A percentile compares a stretch with the other conserved stretches of the same genome.
Conservation (phyloP, 2,797 vertebrate species). For the Leptatherina wallacei region DNA sequence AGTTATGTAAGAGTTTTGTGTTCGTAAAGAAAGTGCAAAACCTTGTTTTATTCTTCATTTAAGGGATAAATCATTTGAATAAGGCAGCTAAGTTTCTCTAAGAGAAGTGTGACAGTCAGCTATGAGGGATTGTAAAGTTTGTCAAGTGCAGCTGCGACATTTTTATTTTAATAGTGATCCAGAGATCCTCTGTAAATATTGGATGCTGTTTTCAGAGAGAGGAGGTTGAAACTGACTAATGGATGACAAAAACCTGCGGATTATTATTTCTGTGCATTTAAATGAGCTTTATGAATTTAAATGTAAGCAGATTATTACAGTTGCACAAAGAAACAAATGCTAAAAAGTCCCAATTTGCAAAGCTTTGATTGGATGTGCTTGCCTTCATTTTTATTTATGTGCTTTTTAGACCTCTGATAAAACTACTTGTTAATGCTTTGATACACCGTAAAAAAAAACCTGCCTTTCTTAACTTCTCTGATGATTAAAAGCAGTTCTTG, state of each 20-base stretch:
- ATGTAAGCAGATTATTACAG: background rate
- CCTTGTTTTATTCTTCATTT: slow-evolving; percentile 5
- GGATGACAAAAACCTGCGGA: background rate
- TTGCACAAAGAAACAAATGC: slow-evolving; percentile 1
- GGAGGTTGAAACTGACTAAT: background rate
- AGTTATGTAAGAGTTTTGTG: slow-evolving; percentile 15
- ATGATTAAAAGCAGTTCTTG: slow-evolving; percentile 18
- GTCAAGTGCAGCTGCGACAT: background rate
- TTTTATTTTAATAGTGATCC: slow-evolving; percentile 3
- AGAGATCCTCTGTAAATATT: background rate
- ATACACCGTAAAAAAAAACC: too few relatives aligned
- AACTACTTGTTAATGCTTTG: slow-evolving; percentile 4
- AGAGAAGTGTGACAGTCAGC: background rate
- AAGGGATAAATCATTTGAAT: slow-evolving; percentile 16
- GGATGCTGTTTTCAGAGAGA: background rate
- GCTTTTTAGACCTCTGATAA: background rate
- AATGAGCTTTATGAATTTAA: background rate
- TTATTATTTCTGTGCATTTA: slow-evolving; percentile 2
- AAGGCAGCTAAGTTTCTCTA: slow-evolving; percentile 6
- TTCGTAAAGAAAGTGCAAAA: slow-evolving; percentile 26
- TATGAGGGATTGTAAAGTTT: background rate
- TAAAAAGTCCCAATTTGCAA: background rate
- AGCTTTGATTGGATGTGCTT: slow-evolving; percentile 10
- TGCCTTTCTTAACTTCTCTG: too few relatives aligned
- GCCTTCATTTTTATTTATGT: slow-evolving; percentile 9